These are phyloP conservation scores for Passer montanus DNA, from an alignment of 2,113 vertebrate species.

Conservation along the genomic window DNA sequence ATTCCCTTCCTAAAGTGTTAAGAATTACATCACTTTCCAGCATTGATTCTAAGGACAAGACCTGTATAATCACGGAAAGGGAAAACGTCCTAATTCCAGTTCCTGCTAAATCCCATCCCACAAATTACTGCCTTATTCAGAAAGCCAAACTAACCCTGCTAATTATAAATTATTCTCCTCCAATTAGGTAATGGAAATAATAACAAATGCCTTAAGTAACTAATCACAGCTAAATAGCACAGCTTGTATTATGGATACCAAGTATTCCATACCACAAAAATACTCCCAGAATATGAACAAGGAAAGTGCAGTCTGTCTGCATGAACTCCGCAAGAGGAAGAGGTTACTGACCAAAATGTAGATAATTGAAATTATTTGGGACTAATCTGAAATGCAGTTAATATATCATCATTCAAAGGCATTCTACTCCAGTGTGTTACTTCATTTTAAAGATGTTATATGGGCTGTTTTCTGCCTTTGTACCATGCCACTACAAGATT, in stretches of 20 bases:
- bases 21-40: background rate
- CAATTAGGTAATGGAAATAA: conserved; percentile 60
- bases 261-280: conserved; percentile 13
- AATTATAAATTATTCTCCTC: conserved; percentile 30
- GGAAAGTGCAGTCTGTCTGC: background rate
- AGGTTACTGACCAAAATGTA: background rate
- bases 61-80: background rate
- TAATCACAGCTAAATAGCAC: conserved; percentile 9
- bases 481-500: background rate
- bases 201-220: conserved; percentile 41
- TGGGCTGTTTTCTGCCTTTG: background rate
- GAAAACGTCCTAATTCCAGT: background rate
- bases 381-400: background rate
- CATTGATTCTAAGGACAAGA: background rate
- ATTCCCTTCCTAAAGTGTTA: background rate
- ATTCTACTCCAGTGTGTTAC: background rate
- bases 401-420: background rate
- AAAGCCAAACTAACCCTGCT: conserved; percentile 14
- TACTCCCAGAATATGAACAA: background rate
- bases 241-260: conserved; percentile 38
- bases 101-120: background rate
- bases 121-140: conserved; percentile 30
- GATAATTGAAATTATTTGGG: background rate
- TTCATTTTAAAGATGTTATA: background rate
- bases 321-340: background rate